Conservation (phyloP, 2,113 vertebrate genomes). For the Hystrix brachyura region DNA sequence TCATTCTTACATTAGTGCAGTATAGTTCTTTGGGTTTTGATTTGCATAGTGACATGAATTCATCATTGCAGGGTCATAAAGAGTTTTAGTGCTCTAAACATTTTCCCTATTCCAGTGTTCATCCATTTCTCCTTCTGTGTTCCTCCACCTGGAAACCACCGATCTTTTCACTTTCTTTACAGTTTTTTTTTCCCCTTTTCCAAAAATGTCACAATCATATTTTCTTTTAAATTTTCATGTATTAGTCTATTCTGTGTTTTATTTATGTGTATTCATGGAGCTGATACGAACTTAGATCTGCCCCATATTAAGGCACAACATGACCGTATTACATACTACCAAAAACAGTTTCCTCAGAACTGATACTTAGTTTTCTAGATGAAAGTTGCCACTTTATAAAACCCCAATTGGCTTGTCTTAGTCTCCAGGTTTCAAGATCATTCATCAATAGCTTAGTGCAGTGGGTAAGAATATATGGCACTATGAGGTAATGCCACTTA, state of each 20-base stretch:
- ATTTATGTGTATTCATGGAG: background rate
- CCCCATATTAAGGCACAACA: background rate
- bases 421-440: background rate
- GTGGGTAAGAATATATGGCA: background rate
- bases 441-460: accelerated
- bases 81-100: background rate
- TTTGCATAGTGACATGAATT: background rate
- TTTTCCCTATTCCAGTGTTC: background rate
- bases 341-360: background rate
- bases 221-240: background rate
- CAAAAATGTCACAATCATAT: background rate
- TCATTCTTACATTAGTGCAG: background rate
- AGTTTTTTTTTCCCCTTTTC: background rate
- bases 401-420: accelerated
- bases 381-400: background rate
- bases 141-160: background rate
- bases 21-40: background rate
- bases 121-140: background rate
- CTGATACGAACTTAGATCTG: background rate
- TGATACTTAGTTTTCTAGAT: background rate
- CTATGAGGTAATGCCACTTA: background rate
- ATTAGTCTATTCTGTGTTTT: background rate
- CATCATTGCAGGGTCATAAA: background rate
- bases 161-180: background rate
- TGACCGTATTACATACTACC: background rate